These are phyloP conservation scores for Borostomias antarcticus DNA, from an alignment of 2,797 vertebrate genomes.

Conservation along the genomic window DNA sequence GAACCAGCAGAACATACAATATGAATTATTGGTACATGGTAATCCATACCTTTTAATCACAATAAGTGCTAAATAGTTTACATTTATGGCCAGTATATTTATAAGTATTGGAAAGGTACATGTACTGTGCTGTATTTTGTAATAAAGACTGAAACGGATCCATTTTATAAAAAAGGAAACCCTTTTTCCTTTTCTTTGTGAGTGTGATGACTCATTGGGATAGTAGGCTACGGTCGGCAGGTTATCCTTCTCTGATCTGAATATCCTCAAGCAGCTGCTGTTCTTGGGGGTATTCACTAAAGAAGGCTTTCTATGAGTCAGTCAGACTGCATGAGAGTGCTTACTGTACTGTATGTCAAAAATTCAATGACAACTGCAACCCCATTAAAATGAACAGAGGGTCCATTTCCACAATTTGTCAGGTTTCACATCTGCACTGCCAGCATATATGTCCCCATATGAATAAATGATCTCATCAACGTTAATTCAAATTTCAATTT, in stretches of 20 bases:
- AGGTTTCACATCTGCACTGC: neutral
- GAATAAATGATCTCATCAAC: neutral
- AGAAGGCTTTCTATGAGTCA: no score
- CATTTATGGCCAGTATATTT: conserved; percentile 59
- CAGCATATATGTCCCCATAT: no score
- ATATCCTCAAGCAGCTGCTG: no score
- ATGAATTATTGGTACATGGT: conserved; percentile 25
- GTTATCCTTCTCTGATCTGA: no score
- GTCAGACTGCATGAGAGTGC: no score
- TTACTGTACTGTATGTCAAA: neutral
- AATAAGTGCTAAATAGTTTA: conserved; percentile 73
- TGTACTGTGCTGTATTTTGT: conserved; percentile 70
- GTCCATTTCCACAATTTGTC: neutral
- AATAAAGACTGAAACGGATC: conserved; percentile 76
- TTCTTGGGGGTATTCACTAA: no score
- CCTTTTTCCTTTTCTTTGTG: conserved; percentile 28
- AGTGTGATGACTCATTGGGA: no score
- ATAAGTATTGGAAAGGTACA: conserved; percentile 59
- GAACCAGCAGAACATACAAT: conserved; percentile 28
- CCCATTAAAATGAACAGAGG: neutral
- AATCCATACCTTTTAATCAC: conserved; percentile 38
- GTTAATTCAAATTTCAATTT: neutral
- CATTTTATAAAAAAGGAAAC: conserved; percentile 66
- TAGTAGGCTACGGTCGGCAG: no score
- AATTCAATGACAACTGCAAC: neutral